phyloP scores from a whole-genome alignment of 2,888 invertebrate species.

The Neoaliturus tenellus region DNA sequence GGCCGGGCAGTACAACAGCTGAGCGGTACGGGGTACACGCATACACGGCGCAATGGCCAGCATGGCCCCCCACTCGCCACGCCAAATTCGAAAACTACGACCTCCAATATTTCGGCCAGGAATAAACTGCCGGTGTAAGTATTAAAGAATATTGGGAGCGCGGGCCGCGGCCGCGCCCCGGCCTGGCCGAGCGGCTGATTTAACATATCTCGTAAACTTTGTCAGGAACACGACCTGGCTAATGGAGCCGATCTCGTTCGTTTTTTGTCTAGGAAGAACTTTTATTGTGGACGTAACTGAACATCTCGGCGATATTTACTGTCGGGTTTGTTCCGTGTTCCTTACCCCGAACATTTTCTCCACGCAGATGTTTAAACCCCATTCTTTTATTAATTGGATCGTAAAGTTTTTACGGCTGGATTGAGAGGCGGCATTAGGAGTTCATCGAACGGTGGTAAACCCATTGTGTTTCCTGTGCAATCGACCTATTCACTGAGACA shows the following conservation, averaged over 20 bases:
- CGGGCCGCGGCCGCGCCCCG: background rate
- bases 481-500: too few relatives aligned
- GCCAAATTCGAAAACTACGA: slow-evolving; percentile 28
- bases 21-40: too few relatives aligned
- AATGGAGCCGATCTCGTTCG: slow-evolving; percentile 4
- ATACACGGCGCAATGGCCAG: background rate
- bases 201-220: background rate
- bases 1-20: background rate
- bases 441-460: background rate
- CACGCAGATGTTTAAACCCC: slow-evolving; percentile 26
- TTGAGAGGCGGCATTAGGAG: slow-evolving; percentile 2
- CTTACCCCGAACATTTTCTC: slow-evolving; percentile 2
- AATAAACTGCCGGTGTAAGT: slow-evolving; percentile 17
- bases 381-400: slow-evolving; percentile 43
- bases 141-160: slow-evolving; percentile 15
- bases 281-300: slow-evolving; percentile 19
- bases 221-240: background rate
- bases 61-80: background rate
- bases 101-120: slow-evolving; percentile 5
- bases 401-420: slow-evolving; percentile 12
- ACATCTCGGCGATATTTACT: slow-evolving; percentile 38
- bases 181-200: background rate
- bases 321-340: slow-evolving; percentile 3
- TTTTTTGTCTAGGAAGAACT: slow-evolving; percentile 51
- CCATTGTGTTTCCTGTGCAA: background rate